Evolutionary conservation across 2,888 invertebrate genomes (phyloP).

Genomic region (Podotricha telesiphe): DNA sequence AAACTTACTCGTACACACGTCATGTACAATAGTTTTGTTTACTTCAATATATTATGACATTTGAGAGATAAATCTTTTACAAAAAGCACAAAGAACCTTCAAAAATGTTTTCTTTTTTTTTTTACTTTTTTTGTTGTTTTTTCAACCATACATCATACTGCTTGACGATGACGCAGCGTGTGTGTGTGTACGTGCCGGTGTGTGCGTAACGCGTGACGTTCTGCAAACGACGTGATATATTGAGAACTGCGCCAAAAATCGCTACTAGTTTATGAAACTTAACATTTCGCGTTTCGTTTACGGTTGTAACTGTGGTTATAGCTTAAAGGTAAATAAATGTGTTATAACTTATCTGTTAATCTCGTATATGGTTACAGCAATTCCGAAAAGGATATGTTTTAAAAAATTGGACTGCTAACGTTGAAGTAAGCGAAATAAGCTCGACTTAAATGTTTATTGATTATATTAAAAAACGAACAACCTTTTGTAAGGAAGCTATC

Average conservation of each 20-base stretch:
- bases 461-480: background rate
- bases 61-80: conserved; percentile 21
- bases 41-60: conserved; percentile 21
- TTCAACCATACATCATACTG: conserved; percentile 63
- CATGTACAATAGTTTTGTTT: conserved; percentile 20
- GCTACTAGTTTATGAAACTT: conserved; percentile 59
- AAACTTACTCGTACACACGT: conserved; percentile 6
- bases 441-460: no score
- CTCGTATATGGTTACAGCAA: background rate
- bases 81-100: conserved; percentile 1
- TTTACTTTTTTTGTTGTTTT: conserved; percentile 41
- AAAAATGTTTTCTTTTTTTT: conserved; percentile 5
- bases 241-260: conserved; percentile 78
- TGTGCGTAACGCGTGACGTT: conserved; percentile 68
- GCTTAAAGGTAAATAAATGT: conserved; percentile 27
- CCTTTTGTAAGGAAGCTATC: background rate
- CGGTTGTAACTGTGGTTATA: conserved; percentile 44
- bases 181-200: conserved; percentile 59
- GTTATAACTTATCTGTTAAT: conserved; percentile 1
- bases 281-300: conserved; percentile 51
- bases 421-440: no score
- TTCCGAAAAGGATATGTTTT: background rate
- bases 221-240: conserved; percentile 80
- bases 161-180: conserved; percentile 71
- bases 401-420: no score